A percentile compares a stretch with the other conserved stretches of the same genome.
phyloP scores from a whole-genome alignment of 2,888 invertebrate genomes.

The Cyrtodaria siliqua region DNA sequence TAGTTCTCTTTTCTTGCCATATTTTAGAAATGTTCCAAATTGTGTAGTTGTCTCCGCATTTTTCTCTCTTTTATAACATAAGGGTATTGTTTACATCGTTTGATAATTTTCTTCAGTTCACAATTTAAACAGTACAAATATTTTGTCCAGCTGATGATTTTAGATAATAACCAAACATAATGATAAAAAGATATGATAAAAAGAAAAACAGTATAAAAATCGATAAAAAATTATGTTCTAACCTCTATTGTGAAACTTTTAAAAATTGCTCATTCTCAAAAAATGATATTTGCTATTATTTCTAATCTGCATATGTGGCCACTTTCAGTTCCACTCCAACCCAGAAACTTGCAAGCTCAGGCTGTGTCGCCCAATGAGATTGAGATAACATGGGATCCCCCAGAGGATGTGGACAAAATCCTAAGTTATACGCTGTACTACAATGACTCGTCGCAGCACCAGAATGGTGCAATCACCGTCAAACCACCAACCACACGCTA shows the following conservation, averaged over 20 bases:
- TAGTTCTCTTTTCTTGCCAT: not conserved
- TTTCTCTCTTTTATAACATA: too few species aligned
- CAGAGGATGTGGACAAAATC: slow-evolving; percentile 93
- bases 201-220: too few species aligned
- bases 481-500: slow-evolving; percentile 87
- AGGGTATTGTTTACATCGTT: too few species aligned
- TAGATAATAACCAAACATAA: too few species aligned
- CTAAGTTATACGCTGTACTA: slow-evolving; percentile 98
- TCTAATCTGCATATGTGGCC: not conserved
- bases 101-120: too few species aligned
- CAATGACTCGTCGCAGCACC: slow-evolving; percentile 88
- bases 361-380: slow-evolving; percentile 92
- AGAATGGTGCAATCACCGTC: slow-evolving; percentile 80
- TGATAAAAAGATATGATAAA: too few species aligned
- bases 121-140: too few species aligned
- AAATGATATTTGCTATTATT: too few species aligned
- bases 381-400: slow-evolving; percentile 96
- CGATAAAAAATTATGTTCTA: too few species aligned
- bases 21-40: not conserved
- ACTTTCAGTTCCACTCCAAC: slow-evolving; percentile 96
- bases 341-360: slow-evolving; percentile 92
- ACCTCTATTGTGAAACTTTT: too few species aligned
- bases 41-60: not conserved
- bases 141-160: too few species aligned
- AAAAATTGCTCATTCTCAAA: too few species aligned